Evolutionary conservation across 1,140 invertebrate genomes (phyloP).

Genomic region (Panagrolaimus sp.): DNA sequence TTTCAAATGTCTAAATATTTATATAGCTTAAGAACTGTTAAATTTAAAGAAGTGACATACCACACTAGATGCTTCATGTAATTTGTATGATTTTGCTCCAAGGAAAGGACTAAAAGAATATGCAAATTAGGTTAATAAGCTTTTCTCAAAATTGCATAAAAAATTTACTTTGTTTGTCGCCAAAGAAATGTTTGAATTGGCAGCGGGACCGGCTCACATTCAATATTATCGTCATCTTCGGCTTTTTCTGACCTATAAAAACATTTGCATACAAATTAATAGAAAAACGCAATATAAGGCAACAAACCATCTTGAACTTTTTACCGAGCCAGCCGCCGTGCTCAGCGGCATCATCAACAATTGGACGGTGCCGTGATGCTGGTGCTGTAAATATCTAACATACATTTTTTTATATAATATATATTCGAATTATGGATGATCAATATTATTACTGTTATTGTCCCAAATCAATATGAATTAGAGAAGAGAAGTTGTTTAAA

Average conservation of each 20-base stretch:
- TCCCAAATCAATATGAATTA: no score
- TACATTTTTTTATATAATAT: conserved; percentile 37
- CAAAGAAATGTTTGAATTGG: conserved; percentile 95
- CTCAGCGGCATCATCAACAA: conserved; percentile 56
- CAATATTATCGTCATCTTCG: conserved; percentile 38
- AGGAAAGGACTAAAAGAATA: conserved; percentile 63
- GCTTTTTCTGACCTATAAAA: conserved; percentile 30
- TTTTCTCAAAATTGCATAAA: not conserved
- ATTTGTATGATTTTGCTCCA: conserved; percentile 81
- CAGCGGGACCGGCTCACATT: conserved; percentile 71
- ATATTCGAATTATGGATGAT: no score
- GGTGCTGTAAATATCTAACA: conserved; percentile 56
- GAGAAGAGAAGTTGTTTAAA: no score
- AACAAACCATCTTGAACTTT: conserved; percentile 44
- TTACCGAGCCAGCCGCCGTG: conserved; percentile 36
- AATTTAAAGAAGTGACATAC: conserved; percentile 65
- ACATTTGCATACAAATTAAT: not conserved
- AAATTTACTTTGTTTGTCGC: conserved; percentile 78
- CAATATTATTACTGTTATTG: no score
- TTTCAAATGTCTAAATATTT: conserved; percentile 75
- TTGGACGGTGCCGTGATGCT: conserved; percentile 55
- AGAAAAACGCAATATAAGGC: not conserved
- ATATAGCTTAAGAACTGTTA: conserved; percentile 7
- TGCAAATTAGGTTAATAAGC: not conserved
- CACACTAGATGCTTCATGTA: conserved; percentile 92